A percentile compares a stretch with the other conserved stretches of the same genome.
Evolutionary conservation across 2,113 vertebrate genomes (phyloP).

Genomic region (Brachionichthys hirsutus): DNA sequence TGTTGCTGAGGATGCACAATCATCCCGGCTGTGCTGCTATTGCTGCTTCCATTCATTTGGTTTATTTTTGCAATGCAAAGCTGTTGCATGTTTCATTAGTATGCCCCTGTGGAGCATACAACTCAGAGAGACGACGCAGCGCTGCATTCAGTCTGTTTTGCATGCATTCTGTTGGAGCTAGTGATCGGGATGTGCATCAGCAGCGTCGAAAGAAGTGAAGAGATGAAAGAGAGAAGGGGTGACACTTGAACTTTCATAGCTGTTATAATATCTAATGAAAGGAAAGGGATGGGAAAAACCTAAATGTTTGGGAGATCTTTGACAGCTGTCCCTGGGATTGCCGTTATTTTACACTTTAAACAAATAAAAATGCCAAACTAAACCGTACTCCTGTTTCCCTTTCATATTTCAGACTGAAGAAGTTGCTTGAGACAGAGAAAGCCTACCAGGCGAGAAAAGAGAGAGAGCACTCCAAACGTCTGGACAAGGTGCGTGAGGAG

Average conservation of each 20-base stretch:
- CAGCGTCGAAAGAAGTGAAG: slow-evolving; percentile 61
- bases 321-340: not conserved
- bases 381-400: slow-evolving; percentile 8
- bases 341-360: not conserved
- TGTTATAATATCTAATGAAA: slow-evolving; percentile 42
- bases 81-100: slow-evolving; percentile 13
- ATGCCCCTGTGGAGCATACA: slow-evolving; percentile 12
- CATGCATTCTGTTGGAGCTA: slow-evolving; percentile 52
- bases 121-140: slow-evolving; percentile 9
- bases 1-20: slow-evolving; percentile 3
- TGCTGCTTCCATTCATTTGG: slow-evolving; percentile 22
- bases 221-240: slow-evolving; percentile 55
- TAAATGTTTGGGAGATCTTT: slow-evolving; percentile 15
- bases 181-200: slow-evolving; percentile 58
- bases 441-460: slow-evolving; percentile 91
- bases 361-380: slow-evolving; percentile 7
- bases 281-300: slow-evolving; percentile 28
- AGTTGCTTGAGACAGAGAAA: slow-evolving; percentile 94
- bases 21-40: slow-evolving; percentile 7
- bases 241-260: slow-evolving; percentile 54
- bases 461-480: slow-evolving; percentile 87
- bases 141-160: slow-evolving; percentile 57
- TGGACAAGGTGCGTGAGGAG: slow-evolving; percentile 89
- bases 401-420: slow-evolving; percentile 85
- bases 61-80: slow-evolving; percentile 66